Conservation (phyloP, 2,113 vertebrate genomes). For the Xiphophorus maculatus region DNA sequence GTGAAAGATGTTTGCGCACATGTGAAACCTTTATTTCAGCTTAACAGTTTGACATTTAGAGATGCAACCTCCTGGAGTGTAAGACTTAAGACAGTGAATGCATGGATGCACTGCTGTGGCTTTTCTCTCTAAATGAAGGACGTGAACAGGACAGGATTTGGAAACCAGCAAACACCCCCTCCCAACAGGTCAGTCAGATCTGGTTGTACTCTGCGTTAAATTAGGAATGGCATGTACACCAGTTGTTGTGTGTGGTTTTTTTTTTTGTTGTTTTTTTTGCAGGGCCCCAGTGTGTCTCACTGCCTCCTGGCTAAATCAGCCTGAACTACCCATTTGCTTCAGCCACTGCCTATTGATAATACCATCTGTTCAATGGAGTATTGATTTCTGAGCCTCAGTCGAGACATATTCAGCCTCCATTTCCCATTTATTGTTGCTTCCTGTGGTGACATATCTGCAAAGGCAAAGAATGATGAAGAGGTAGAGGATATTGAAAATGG, state of each 20-base stretch:
- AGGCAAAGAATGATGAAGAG: constrained; percentile 55
- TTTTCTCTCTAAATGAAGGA: constrained; percentile 6
- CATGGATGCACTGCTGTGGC: constrained; percentile 2
- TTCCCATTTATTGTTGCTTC: constrained; percentile 68
- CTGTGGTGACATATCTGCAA: constrained; percentile 62
- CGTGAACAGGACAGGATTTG: constrained; percentile 3
- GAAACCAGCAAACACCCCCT: constrained; percentile 11
- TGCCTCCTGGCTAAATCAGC: constrained; percentile 34
- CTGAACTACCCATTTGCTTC: constrained; percentile 46
- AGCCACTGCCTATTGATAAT: constrained; percentile 66
- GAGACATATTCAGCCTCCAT: constrained; percentile 70
- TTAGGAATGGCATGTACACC: constrained; percentile 35
- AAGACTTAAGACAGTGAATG: constrained; percentile 11
- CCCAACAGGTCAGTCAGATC: constrained; percentile 15
- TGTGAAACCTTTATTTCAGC: constrained; percentile 37
- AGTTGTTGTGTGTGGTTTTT: constrained; percentile 4
- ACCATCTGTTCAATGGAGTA: constrained; percentile 66
- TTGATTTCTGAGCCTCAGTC: constrained; percentile 60
- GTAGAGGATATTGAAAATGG: constrained; percentile 56
- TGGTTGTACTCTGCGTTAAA: constrained; percentile 17
- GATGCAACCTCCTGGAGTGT: constrained; percentile 16
- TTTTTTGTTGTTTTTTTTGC: constrained; percentile 7
- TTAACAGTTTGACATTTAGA: constrained; percentile 54
- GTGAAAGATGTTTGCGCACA: constrained; percentile 28
- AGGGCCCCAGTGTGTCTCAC: constrained; percentile 19